phyloP scores from a whole-genome alignment of 2,113 vertebrate genomes.

The Cettia cetti region DNA sequence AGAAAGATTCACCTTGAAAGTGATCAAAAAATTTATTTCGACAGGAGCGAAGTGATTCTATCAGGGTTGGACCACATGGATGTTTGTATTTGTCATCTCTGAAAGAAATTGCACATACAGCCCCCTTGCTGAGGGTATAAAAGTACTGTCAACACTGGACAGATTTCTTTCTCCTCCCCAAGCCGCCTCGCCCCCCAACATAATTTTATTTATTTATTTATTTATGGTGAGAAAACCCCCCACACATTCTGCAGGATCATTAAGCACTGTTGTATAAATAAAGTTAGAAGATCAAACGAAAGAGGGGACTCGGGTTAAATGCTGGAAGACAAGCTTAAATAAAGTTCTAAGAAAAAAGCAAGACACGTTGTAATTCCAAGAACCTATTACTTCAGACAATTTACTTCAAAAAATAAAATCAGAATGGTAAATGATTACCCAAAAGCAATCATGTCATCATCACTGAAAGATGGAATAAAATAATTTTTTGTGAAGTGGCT shows the following conservation, averaged over 20 bases:
- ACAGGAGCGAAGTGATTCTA: constrained; percentile 70
- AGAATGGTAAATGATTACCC: constrained; percentile 99
- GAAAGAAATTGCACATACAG: constrained; percentile 76
- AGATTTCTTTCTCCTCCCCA: neutral
- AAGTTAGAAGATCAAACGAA: constrained; percentile 85
- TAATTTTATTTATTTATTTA: neutral
- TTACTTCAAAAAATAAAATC: constrained; percentile 94
- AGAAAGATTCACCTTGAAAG: constrained; percentile 77
- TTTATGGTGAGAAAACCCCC: neutral
- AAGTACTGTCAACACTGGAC: constrained; percentile 78
- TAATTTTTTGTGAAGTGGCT: constrained; percentile 97
- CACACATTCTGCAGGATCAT: constrained; percentile 77
- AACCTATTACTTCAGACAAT: constrained; percentile 94
- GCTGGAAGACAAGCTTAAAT: constrained; percentile 85
- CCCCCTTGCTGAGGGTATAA: constrained; percentile 80
- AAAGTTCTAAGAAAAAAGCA: constrained; percentile 85
- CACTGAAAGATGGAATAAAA: constrained; percentile 99
- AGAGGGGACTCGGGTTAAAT: constrained; percentile 85
- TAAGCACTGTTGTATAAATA: constrained; percentile 89
- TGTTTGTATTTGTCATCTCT: constrained; percentile 80
- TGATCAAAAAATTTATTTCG: constrained; percentile 73
- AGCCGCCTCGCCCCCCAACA: neutral
- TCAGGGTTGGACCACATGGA: constrained; percentile 66
- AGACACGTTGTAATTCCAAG: constrained; percentile 87
- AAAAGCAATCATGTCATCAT: constrained; percentile 99